Evolutionary conservation across 2,113 vertebrate genomes (phyloP), one percentile per base, ranked within the genome.

Genomic region (Oncorhynchus clarkii): DNA sequence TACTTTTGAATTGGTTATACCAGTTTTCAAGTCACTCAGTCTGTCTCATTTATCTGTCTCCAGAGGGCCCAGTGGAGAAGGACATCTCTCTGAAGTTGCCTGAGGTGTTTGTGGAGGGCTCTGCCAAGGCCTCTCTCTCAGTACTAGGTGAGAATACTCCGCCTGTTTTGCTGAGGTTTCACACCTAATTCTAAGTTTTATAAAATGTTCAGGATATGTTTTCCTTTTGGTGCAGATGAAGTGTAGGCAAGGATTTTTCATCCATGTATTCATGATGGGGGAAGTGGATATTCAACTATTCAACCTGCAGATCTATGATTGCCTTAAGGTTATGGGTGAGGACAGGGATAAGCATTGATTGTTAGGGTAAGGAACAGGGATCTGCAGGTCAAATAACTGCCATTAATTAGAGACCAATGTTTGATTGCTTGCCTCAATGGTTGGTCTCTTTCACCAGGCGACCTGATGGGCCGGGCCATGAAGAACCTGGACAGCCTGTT

Each of bases 401-500:
- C 45, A 45, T 45, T 45, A 11, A 45, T 2, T 45, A 45, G 39
- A 45, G 39, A 45, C 9, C 39, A 9, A 45, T 45, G 39, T 45
- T 45, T 45, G 39, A 45, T 45, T 45, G 8, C 8, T 45, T 45
- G 39, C 8, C 9, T 70, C n/a, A 20, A 12, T 27, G n/a, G 8
- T 48, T n/a, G 59, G 9, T 7, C 11, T 0, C 0, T 0, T 1
- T 27, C 8, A 59, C 24, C 75, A 96, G 96, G 95, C 22, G 95
- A 96, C 80, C 80, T 95, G 26, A 91, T 95, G 92, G 95, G 95
- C 49, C 82, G 82, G 0, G 92, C 93, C 8, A 89, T 95, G 73
- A 85, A 95, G 84, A 92, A 97, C 80, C 78, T 95, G 64, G 91
- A 94, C 76, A 81, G 22, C 0, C 93, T 95, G 45, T 90, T 95